Evolutionary conservation across 2,888 invertebrate genomes (phyloP).

Genomic region (Cryptophagus acutangulus): DNA sequence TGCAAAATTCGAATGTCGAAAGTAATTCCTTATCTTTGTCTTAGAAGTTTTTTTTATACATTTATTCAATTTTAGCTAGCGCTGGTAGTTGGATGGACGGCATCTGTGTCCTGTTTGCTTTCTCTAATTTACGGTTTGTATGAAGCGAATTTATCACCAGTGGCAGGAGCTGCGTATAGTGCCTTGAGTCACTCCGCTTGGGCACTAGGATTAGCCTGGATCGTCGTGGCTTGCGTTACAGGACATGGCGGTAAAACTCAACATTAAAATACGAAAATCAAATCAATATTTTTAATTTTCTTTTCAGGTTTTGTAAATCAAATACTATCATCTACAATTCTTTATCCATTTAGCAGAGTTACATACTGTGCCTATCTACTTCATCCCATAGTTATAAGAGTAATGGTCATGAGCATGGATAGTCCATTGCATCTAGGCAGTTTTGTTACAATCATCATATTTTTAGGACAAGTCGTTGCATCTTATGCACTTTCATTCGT

Average conservation of each 20-base stretch:
- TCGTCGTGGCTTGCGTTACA: slow-evolving; percentile 78
- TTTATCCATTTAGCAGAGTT: slow-evolving; percentile 81
- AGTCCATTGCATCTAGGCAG: slow-evolving; percentile 77
- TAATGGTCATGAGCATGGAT: slow-evolving; percentile 76
- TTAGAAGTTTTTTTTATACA: slow-evolving; percentile 2
- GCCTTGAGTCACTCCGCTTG: slow-evolving; percentile 78
- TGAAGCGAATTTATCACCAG: slow-evolving; percentile 62
- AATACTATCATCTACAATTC: slow-evolving; percentile 67
- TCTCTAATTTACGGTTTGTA: slow-evolving; percentile 76
- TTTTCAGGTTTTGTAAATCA: slow-evolving; percentile 57
- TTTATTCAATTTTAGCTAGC: slow-evolving; percentile 51
- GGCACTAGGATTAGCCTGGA: slow-evolving; percentile 77
- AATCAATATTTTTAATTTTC: too few relatives aligned
- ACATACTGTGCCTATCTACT: slow-evolving; percentile 84
- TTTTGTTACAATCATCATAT: slow-evolving; percentile 70
- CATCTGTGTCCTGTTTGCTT: slow-evolving; percentile 61
- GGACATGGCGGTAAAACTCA: slow-evolving; percentile 66
- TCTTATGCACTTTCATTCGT: slow-evolving; percentile 74
- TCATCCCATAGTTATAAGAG: slow-evolving; percentile 76
- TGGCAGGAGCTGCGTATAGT: slow-evolving; percentile 72
- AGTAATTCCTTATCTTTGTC: slow-evolving; percentile 46
- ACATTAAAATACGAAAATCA: neutral
- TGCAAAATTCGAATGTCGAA: slow-evolving; percentile 70
- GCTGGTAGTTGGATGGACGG: slow-evolving; percentile 65
- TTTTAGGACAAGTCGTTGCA: slow-evolving; percentile 75